Conservation (phyloP, 2,113 vertebrate species). For the Eclectus roratus region DNA sequence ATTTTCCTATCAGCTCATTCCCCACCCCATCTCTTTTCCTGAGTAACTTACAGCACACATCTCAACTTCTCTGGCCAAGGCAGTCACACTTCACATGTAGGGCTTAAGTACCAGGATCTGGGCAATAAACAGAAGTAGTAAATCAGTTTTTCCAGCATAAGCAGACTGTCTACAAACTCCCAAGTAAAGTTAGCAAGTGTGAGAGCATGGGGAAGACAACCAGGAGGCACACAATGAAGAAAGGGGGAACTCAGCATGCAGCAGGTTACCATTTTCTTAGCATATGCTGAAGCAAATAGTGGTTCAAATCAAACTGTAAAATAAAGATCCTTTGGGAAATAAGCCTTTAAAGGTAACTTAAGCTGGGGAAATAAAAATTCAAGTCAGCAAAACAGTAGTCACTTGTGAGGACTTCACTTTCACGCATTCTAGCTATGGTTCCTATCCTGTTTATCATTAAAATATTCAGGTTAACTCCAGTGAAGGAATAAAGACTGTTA, state of each 20-base stretch:
- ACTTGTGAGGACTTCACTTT: not conserved
- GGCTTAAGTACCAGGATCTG: accelerated
- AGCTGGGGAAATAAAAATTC: not conserved
- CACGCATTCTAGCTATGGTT: not conserved
- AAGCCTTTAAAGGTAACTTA: not conserved
- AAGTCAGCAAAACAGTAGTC: not conserved
- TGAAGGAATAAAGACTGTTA: not conserved
- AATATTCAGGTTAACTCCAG: not conserved
- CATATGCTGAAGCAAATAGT: accelerated
- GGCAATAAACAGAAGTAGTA: not conserved
- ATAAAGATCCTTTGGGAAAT: not conserved
- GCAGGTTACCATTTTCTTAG: not conserved
- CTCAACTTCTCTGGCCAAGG: not conserved
- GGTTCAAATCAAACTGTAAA: not conserved
- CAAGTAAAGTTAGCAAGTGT: not conserved
- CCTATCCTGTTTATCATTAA: not conserved
- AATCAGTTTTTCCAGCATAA: not conserved
- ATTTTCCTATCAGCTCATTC: not conserved
- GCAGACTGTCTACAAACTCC: not conserved
- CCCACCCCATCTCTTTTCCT: accelerated
- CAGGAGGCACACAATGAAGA: not conserved
- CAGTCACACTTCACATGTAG: not conserved
- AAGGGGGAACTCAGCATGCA: not conserved
- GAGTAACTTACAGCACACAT: accelerated
- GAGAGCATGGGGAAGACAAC: accelerated